Evolutionary conservation across 2,113 vertebrate genomes (phyloP).

Genomic region (Entomyzon cyanotis): DNA sequence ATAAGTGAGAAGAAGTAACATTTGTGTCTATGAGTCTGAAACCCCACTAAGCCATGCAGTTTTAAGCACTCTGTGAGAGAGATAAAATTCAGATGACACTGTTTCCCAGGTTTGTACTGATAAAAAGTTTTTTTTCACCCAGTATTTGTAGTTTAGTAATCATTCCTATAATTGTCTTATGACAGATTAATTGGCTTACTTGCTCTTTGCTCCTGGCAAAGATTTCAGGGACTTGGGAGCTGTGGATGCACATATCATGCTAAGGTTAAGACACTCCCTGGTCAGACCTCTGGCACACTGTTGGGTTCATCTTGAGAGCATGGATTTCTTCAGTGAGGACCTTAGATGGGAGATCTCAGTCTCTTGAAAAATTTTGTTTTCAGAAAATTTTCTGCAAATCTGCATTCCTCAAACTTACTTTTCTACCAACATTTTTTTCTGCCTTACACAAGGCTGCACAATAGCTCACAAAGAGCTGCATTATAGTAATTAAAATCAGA

Average conservation of each 20-base stretch:
- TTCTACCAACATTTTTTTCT: neutral
- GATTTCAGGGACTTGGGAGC: neutral
- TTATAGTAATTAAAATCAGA: neutral
- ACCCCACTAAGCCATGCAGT: neutral
- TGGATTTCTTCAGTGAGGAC: neutral
- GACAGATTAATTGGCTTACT: neutral
- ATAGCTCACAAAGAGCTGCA: neutral
- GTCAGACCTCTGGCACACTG: neutral
- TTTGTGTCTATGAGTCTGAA: neutral
- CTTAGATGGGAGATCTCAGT: neutral
- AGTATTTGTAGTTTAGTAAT: neutral
- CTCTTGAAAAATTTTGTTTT: neutral
- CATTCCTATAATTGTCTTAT: neutral
- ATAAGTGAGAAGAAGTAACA: neutral
- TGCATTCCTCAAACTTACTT: neutral
- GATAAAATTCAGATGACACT: neutral
- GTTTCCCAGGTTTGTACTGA: neutral
- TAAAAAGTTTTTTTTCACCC: neutral
- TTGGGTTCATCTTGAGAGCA: neutral
- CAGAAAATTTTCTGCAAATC: neutral
- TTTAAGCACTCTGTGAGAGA: neutral
- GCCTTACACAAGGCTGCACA: neutral
- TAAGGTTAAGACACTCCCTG: neutral
- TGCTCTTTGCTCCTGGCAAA: neutral
- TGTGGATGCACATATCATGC: neutral